Conservation (phyloP, 2,797 vertebrate genomes). For the Betta splendens region DNA sequence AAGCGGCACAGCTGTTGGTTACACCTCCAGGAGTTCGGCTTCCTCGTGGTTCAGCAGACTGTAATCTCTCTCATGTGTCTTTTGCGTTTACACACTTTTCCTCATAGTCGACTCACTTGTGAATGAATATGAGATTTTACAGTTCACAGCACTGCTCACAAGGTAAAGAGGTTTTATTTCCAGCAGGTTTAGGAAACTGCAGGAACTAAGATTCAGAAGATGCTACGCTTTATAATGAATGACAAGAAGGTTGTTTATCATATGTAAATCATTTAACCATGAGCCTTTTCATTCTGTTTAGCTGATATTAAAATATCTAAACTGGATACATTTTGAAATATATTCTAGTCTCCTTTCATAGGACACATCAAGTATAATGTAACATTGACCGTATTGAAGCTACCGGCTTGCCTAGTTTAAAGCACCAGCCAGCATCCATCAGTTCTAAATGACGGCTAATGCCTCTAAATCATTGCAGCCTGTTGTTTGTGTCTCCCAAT, state of each 20-base stretch:
- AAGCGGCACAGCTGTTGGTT: no score
- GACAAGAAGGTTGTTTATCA: no score
- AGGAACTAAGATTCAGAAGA: constrained; percentile 7
- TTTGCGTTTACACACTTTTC: constrained; percentile 27
- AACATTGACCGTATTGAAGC: constrained; percentile 5
- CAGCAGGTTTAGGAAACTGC: not conserved
- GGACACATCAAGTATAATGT: constrained; percentile 9
- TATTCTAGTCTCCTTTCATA: not conserved
- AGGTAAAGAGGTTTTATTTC: not conserved
- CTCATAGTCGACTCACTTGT: constrained; percentile 20
- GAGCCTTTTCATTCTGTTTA: no score
- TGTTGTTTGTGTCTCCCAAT: constrained; percentile 48
- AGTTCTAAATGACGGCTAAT: constrained; percentile 53
- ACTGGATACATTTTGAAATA: not conserved
- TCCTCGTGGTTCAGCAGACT: constrained; percentile 15
- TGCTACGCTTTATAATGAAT: not conserved
- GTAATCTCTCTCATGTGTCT: constrained; percentile 48
- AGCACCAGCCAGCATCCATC: constrained; percentile 52
- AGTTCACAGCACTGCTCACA: not conserved
- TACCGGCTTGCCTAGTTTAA: constrained; percentile 16
- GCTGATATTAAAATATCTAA: no score
- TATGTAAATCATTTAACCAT: no score
- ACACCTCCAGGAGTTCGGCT: constrained; percentile 6
- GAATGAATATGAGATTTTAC: constrained; percentile 31
- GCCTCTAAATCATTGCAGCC: constrained; percentile 57